Base-by-base conservation (phyloP, 2,113 vertebrate genomes). In the Ardeotis arabs region DNA sequence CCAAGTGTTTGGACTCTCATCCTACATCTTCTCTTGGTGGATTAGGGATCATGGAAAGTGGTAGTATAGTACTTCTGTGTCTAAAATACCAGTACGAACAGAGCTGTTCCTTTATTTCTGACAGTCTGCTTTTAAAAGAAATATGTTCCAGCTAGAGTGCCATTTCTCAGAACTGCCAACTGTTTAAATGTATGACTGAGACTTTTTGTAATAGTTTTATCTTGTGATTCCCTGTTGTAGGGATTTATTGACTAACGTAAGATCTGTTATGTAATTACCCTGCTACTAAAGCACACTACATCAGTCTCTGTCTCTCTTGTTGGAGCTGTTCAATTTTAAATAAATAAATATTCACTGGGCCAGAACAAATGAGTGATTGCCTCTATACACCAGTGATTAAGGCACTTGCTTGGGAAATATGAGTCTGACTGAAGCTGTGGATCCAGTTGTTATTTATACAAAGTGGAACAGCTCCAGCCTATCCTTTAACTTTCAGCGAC, bases 171-270 rank as follows among this genome's bases (percentile, higher is more conserved):
- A 91, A 70, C 55, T 73, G 75, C 53, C 70, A 73, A 25, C 77
- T 87, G 69, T 58, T 79, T 94, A 86, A 96, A 96, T 67, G 35
- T 94, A 90, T 77, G 93, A 76, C 87, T 88, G 72, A 93, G 75
- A 80, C 59, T 90, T 94, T 95, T 94, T 86, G 52, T 92, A 93
- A 92, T 78, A 89, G 93, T 89, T 97, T 96, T 95, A 96, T 97
- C 95, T 88, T 63, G 55, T 74, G 89, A 92, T 95, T 95, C 86
- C 85, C 92, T 88, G 72, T 86, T 96, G 79, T 87, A 81, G 60
- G 75, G 90, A 95, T 94, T 95, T 94, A 96, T 93, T 95, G 93
- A 88, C 87, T 84, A 90, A 88, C 95, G 93, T 96, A 95, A 96
- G 96, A 96, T 96, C 78, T 94, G 44, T 93, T 97, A 83, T 81